Base-by-base conservation (phyloP, 1,140 invertebrate species). In the Bombus sibiricus region DNA sequence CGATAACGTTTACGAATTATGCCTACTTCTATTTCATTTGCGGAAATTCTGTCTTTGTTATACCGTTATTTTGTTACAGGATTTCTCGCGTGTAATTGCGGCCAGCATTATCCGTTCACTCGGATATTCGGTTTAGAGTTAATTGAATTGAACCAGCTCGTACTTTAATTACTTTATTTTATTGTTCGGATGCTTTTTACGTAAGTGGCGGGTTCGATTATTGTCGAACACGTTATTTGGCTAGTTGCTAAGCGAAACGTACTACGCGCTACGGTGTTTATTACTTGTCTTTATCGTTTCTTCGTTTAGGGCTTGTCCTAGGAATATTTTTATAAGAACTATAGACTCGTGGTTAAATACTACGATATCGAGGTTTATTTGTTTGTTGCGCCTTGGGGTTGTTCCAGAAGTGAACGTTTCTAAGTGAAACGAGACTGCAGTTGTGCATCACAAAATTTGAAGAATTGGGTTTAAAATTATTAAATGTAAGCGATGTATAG, bases 1-100 rank as follows among this genome's bases (percentile, higher is more conserved):
- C 34, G 59, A 66, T 66, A 62, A 78, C 59, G 37, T 78, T 78
- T 78, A 78, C 34, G 39, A 78, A 73, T 43, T 34, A 39, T 73
- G 41, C 43, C 71, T 73, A n/a, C n/a, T 47, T 77, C 75, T 78
- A 62, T 78, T 78, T 41, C 75, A 28, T 39, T 69, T 37, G 25
- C 13, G 34, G 6, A 37, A 22, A n/a, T 32, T n/a, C 39, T 39
- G 57, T 64, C 47, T 37, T 64, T 25, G 57, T 77, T 37, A 0
- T 2, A 9, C 3, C 8, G 25, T 47, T 77, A 75, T 57, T 37
- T 39, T 32, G 75, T 62, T 77, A 22, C 34, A 62, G 10, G 1
- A 9, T 76, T 64, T 41, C 37, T 64, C 57, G 59, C 15, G 25
- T 41, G 57, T 41, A 78, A 62, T 62, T 77, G 25, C 75, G 37